Base-by-base conservation (phyloP, 2,888 invertebrate species). In the Bimastos eiseni region DNA sequence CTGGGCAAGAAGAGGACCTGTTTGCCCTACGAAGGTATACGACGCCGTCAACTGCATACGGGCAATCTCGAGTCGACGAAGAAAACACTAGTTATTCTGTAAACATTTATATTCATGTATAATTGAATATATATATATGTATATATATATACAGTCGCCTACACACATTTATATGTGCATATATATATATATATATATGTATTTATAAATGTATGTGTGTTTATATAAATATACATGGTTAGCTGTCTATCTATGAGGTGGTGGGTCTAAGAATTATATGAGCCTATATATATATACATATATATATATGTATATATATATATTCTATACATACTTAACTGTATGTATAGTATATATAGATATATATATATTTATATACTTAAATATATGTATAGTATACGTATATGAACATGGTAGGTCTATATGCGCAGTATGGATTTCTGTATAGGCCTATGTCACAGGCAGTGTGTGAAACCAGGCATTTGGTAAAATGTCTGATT, bases 281-380 rank as follows among this genome's bases (percentile, higher is more conserved):
- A 30, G 30, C 3, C 1, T 24, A 24, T 55, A 55, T 30, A 30
- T 13, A 55, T 55, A 49, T 55, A 24, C 30, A 55, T 70, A 30
- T 70, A 70, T n/a, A 70, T 11, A 70, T 3, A 19, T 49, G 4
- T 11, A 4, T 49, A 49, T 49, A 19, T 3, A 6, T 41, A 41
- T 41, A 41, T 41, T 89, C 11, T 70, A 70, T 70, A 4, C 3
- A 49, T 89, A 89, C 3, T 37, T 2, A 89, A 49, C 49, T 89
- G 37, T 6, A 89, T 89, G 37, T 6, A 30, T 89, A 38, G 24
- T 49, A 24, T 24, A 49, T 49, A 49, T 49, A 89, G 55, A 5
- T 89, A 89, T 37, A 89, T 55, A 8, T 89, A 89, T 89, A 89
- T 49, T 37, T 49, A 49, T 49, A 49, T 89, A 89, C 3, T 37